These are phyloP conservation scores for Lapara coniferarum DNA, from an alignment of 2,888 invertebrate genomes.

Conservation along the genomic window DNA sequence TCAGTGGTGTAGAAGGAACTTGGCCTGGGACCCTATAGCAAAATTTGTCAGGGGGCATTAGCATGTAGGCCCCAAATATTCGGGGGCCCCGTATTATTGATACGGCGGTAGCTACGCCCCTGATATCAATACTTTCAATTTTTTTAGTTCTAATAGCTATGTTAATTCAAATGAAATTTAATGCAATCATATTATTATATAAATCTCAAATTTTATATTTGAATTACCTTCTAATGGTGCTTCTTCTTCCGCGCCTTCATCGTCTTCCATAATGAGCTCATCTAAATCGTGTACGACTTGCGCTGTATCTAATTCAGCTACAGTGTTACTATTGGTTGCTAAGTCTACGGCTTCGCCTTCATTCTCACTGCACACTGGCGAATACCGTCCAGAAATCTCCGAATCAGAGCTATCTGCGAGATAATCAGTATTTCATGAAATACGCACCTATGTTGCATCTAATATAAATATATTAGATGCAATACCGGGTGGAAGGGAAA, in stretches of 20 bases:
- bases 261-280: constrained; percentile 73
- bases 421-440: not conserved
- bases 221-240: constrained; percentile 55
- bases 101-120: too few species aligned
- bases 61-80: too few species aligned
- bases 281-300: constrained; percentile 71
- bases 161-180: too few species aligned
- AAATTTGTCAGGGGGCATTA: too few species aligned
- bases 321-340: constrained; percentile 36
- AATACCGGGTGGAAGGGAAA: too few species aligned
- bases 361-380: constrained; percentile 85
- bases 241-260: constrained; percentile 64
- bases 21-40: too few species aligned
- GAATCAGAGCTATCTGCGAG: constrained; percentile 79
- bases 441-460: not conserved
- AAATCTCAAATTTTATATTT: not conserved
- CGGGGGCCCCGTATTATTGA: too few species aligned
- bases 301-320: constrained; percentile 56
- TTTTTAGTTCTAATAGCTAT: too few species aligned
- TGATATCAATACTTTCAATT: not conserved
- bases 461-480: not conserved
- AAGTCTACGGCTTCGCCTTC: constrained; percentile 57
- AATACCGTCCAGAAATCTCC: constrained; percentile 84
- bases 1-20: too few species aligned
- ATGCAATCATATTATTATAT: too few species aligned